Base-by-base conservation (phyloP, 2,888 invertebrate species). In the Eristalis pertinax region DNA sequence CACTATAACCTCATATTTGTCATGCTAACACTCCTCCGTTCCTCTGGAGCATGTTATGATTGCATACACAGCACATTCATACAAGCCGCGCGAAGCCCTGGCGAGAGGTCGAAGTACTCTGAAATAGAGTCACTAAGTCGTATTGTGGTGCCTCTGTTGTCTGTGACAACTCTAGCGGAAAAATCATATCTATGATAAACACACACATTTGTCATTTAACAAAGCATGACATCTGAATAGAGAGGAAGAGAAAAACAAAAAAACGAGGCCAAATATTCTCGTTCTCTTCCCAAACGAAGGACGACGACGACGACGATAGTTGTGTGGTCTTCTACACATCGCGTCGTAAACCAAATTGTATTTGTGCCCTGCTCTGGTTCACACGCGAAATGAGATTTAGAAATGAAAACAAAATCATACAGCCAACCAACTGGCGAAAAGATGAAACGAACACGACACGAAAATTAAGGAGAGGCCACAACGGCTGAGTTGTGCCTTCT, bases 1-100 rank as follows among this genome's bases (percentile, higher is more conserved):
- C 72, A 35, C 41, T 72, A 35, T 24, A 24, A 50, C 35, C 29
- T 69, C 69, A 56, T 26, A 32, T 15, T 62, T 72, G 50, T 50
- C 65, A 10, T 13, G 32, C 13, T 67, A 2, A 43, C n/a, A n/a
- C n/a, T n/a, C n/a, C 15, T 50, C 1, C 8, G 19, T 50, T 50
- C 19, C 19, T 50, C 50, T 50, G 19, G 19, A 50, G 50, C 50
- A 50, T 19, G 19, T 50, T 50, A 10, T 8, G 50, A 50, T 8
- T 19, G 50, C 50, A 19, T 19, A 7, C 50, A n/a, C 4, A 5
- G 26, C 26, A 43, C 43, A n/a, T 41, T 41, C 11, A 13, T 3
- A 43, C 43, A n/a, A 43, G 4, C 41, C 15, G n/a, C n/a, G n/a
- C n/a, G n/a, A 43, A 43, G 4, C 4, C 15, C 43, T n/a, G 50